Conservation (phyloP, 2,888 invertebrate species). For the Andrena trimmerana region DNA sequence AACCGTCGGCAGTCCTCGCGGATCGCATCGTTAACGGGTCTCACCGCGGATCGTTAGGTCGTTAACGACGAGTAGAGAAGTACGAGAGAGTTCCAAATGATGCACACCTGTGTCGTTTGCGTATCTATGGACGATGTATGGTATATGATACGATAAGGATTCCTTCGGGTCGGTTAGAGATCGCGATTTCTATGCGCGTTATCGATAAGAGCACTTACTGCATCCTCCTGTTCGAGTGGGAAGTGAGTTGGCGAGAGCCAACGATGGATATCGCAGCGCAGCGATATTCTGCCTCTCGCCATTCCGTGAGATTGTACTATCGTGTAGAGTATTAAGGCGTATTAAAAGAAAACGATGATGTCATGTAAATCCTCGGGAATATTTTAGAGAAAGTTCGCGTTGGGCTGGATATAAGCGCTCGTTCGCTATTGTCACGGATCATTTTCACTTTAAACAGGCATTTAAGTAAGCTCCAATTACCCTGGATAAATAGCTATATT, state of each 20-base stretch:
- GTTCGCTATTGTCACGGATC: background rate
- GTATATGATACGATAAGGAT: constrained; percentile 10
- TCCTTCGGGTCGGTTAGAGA: constrained; percentile 16
- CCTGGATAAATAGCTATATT: background rate
- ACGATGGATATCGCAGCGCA: background rate
- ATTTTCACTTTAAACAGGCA: constrained; percentile 11
- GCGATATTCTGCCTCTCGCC: background rate
- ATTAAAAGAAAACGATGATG: constrained; percentile 22
- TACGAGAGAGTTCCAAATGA: background rate
- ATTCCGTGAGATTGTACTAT: constrained; percentile 1
- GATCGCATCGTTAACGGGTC: background rate
- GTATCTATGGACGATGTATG: constrained; percentile 6
- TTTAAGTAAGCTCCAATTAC: background rate
- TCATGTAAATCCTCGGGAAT: constrained; percentile 1
- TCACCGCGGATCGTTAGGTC: background rate
- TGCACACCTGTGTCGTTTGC: background rate
- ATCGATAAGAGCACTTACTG: constrained; percentile 17
- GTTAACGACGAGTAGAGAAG: background rate
- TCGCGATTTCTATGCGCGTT: constrained; percentile 12
- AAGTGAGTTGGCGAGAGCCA: background rate
- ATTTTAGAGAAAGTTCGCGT: constrained; percentile 15
- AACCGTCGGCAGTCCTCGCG: background rate
- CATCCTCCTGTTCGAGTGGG: constrained; percentile 3
- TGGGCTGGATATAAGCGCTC: constrained; percentile 2
- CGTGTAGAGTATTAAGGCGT: constrained; percentile 14